Evolutionary conservation across 2,888 invertebrate genomes (phyloP).

Genomic region (Lagria hirta): DNA sequence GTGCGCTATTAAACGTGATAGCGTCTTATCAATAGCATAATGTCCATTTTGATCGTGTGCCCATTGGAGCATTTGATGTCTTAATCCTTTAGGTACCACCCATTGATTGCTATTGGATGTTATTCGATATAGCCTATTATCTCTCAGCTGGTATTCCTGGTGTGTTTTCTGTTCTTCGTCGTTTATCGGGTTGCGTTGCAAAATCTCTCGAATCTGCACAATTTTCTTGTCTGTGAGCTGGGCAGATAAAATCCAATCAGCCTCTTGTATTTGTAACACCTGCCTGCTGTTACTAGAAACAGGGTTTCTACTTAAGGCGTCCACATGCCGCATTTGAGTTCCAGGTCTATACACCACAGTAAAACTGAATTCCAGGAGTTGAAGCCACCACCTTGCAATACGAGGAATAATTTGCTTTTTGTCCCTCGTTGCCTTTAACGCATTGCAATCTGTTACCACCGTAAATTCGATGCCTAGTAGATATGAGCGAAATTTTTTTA

Average conservation of each 20-base stretch:
- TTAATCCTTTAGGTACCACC: constrained; percentile 44
- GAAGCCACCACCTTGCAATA: constrained; percentile 37
- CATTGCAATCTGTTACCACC: constrained; percentile 43
- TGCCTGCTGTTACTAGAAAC: constrained; percentile 15
- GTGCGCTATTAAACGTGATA: constrained; percentile 36
- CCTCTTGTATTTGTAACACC: constrained; percentile 25
- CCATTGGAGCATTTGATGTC: constrained; percentile 31
- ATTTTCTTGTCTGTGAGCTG: constrained; percentile 32
- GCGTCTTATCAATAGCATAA: constrained; percentile 44
- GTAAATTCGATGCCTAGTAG: constrained; percentile 40
- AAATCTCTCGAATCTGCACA: constrained; percentile 20
- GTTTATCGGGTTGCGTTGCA: constrained; percentile 24
- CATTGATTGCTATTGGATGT: constrained; percentile 32
- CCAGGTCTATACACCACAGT: constrained; percentile 31
- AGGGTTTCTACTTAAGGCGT: constrained; percentile 35
- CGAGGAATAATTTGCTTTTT: constrained; percentile 42
- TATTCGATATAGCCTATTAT: constrained; percentile 20
- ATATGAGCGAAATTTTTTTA: constrained; percentile 45
- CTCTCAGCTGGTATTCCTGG: constrained; percentile 3
- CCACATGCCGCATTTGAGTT: constrained; percentile 30
- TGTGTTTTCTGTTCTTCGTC: constrained; percentile 24
- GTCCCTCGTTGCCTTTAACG: constrained; percentile 35
- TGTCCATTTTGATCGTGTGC: constrained; percentile 51
- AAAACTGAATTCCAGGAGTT: constrained; percentile 31
- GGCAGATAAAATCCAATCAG: constrained; percentile 33